Percentiles rank a stretch among this genome's conserved stretches.
Evolutionary conservation across 2,888 invertebrate genomes (phyloP).

Genomic region (Leptarthrus brevirostris): DNA sequence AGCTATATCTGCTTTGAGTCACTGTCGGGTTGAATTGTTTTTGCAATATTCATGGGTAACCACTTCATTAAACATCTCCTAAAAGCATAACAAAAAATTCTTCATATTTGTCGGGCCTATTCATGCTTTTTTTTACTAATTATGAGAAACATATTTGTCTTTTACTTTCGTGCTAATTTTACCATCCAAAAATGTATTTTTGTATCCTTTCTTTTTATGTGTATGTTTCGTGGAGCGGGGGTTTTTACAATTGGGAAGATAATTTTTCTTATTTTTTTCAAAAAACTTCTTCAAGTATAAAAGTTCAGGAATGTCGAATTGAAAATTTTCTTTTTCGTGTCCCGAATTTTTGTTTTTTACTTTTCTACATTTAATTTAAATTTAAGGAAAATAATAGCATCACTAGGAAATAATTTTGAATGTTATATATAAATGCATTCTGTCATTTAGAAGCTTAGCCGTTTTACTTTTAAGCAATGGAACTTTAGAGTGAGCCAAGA

Average conservation of each 20-base stretch:
- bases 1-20: no score
- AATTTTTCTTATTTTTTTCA: neutral
- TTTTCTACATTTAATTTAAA: neutral
- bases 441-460: no score
- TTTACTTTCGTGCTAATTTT: conserved; percentile 9
- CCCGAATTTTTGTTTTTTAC: no score
- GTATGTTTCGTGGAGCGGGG: conserved; percentile 40
- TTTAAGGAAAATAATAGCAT: neutral
- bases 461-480: no score
- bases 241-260: neutral
- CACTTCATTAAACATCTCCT: neutral
- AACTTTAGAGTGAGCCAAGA: no score
- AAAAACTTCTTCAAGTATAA: neutral
- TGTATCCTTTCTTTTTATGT: conserved; percentile 29
- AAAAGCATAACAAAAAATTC: neutral
- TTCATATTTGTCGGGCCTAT: conserved; percentile 7
- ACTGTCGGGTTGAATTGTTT: neutral
- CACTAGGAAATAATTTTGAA: no score
- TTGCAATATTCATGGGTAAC: neutral
- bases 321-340: neutral
- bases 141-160: conserved; percentile 42
- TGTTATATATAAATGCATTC: no score
- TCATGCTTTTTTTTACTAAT: conserved; percentile 19
- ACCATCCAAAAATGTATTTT: conserved; percentile 8
- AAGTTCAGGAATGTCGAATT: neutral